phyloP scores from a whole-genome alignment of 2,113 vertebrate genomes.

The Typhlomys cinereus region DNA sequence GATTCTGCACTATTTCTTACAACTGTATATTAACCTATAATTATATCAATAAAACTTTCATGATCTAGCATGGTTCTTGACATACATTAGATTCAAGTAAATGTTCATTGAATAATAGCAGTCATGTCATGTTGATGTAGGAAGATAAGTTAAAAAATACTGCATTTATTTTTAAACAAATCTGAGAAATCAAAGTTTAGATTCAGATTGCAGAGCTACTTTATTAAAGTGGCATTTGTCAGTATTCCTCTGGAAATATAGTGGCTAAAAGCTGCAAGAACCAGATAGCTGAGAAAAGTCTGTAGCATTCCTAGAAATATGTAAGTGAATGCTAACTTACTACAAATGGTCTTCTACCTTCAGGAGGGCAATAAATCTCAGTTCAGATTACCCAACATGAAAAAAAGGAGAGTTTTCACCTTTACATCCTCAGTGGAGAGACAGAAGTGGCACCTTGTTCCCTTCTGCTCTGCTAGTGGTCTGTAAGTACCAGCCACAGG shows the following conservation, averaged over 20 bases:
- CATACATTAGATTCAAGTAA: not conserved
- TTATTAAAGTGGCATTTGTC: conserved; percentile 27
- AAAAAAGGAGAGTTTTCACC: not conserved
- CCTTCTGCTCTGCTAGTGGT: not conserved
- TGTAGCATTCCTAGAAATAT: not conserved
- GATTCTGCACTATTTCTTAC: not conserved
- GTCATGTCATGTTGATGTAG: not conserved
- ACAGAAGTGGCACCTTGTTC: not conserved
- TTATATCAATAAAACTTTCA: not conserved
- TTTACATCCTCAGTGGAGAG: not conserved
- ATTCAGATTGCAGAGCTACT: not conserved
- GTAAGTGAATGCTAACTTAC: conserved; percentile 12
- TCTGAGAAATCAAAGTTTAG: conserved; percentile 11
- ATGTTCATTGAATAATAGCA: not conserved
- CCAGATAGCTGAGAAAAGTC: not conserved
- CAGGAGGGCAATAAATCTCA: conserved; percentile 30
- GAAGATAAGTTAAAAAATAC: not conserved
- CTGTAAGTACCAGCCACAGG: not conserved
- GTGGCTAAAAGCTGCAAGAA: conserved; percentile 17
- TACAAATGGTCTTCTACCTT: conserved; percentile 12
- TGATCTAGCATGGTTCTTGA: not conserved
- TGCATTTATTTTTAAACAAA: conserved; percentile 36
- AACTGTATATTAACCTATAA: not conserved
- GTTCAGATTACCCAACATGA: not conserved
- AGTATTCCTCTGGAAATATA: not conserved